Percentiles rank a stretch among this genome's conserved stretches.
phyloP scores from a whole-genome alignment of 2,888 invertebrate species.

The Gymnoscelis rufifasciata region DNA sequence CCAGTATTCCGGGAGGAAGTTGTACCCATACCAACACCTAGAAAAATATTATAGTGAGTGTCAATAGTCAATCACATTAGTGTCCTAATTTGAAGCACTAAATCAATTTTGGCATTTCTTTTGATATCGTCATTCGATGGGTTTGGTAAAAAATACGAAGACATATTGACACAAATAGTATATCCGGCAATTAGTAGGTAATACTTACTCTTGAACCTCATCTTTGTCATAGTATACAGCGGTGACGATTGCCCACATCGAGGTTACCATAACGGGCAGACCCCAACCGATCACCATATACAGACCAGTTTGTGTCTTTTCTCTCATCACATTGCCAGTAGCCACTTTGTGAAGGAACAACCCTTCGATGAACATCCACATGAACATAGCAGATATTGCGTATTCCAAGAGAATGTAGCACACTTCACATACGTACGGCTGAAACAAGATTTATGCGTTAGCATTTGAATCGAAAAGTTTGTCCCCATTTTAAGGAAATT shows the following conservation, averaged over 20 bases:
- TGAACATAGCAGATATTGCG: slow-evolving; percentile 92
- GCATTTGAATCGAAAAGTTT: too few species aligned
- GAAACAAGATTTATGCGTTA: slow-evolving; percentile 29
- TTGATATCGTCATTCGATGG: too few species aligned
- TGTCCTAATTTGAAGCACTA: too few species aligned
- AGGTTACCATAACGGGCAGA: slow-evolving; percentile 82
- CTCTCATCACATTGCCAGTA: slow-evolving; percentile 85
- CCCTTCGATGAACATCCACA: slow-evolving; percentile 99
- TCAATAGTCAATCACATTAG: too few species aligned
- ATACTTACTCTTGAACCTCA: slow-evolving; percentile 46
- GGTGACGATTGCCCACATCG: slow-evolving; percentile 83
- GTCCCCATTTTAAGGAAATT: too few species aligned
- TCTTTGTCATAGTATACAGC: slow-evolving; percentile 49
- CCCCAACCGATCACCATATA: slow-evolving; percentile 85
- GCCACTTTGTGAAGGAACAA: slow-evolving; percentile 92
- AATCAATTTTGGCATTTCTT: too few species aligned
- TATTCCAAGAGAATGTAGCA: slow-evolving; percentile 91
- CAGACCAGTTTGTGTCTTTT: slow-evolving; percentile 39
- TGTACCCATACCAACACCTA: slow-evolving; percentile 92
- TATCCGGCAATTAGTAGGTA: too few species aligned
- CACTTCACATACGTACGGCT: slow-evolving; percentile 90
- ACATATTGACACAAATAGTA: too few species aligned
- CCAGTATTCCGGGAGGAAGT: slow-evolving; percentile 89
- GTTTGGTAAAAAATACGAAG: too few species aligned
- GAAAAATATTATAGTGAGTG: background rate